Evolutionary conservation across 1,140 invertebrate species (phyloP).

Genomic region (Physella acuta): DNA sequence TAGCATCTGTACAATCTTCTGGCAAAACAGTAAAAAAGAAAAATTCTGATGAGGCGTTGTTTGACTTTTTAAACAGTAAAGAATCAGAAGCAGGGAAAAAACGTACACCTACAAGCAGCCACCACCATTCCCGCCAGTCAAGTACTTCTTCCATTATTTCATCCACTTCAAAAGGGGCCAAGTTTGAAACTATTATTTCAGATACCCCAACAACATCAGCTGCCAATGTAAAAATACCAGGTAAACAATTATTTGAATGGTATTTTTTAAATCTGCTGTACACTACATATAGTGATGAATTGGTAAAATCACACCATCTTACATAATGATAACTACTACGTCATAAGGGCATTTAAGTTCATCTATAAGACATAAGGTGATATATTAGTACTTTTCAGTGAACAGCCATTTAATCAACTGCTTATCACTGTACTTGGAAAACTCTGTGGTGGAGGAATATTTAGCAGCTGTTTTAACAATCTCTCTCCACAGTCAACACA

Average conservation of each 20-base stretch:
- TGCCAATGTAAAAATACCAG: background rate
- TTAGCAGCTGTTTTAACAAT: background rate
- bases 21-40: slow-evolving; percentile 36
- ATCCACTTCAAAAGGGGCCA: slow-evolving; percentile 16
- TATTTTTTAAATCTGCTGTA: too few species aligned
- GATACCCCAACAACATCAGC: background rate
- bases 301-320: too few species aligned
- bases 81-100: slow-evolving; percentile 43
- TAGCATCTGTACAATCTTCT: slow-evolving; percentile 28
- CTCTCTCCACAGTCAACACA: background rate
- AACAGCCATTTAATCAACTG: too few species aligned
- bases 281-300: too few species aligned
- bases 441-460: too few species aligned
- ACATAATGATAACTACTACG: too few species aligned
- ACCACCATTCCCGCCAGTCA: slow-evolving; percentile 55
- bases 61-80: slow-evolving; percentile 61
- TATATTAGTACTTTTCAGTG: background rate
- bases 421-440: too few species aligned
- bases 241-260: too few species aligned
- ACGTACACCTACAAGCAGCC: slow-evolving; percentile 41
- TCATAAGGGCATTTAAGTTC: too few species aligned
- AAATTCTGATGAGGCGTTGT: slow-evolving; percentile 63
- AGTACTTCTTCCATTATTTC: slow-evolving; percentile 49
- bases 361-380: too few species aligned
- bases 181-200: slow-evolving; percentile 7